Percentiles rank a stretch among this genome's conserved stretches.
Conservation (phyloP, 1,140 invertebrate genomes). For the Atta cephalotes region DNA sequence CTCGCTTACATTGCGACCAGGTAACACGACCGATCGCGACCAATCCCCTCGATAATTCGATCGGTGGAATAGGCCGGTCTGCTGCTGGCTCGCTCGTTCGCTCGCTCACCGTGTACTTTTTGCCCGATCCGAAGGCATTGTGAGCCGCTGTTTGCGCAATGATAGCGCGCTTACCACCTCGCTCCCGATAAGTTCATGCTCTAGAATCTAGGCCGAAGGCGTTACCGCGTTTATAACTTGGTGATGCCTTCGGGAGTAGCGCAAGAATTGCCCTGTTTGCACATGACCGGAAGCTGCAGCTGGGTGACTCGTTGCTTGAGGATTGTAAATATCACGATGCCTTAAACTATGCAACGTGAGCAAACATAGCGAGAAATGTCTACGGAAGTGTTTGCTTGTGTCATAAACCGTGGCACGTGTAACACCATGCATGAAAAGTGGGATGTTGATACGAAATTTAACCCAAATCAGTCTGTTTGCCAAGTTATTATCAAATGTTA, state of each 20-base stretch:
- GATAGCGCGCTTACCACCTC: conserved; percentile 76
- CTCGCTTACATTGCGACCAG: conserved; percentile 50
- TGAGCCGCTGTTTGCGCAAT: conserved; percentile 83
- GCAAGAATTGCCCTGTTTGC: conserved; percentile 45
- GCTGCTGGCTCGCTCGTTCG: conserved; percentile 61
- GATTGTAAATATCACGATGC: conserved; percentile 24
- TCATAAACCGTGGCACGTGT: background rate
- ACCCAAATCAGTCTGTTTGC: conserved; percentile 31
- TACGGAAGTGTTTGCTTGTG: conserved; percentile 28
- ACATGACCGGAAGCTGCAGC: conserved; percentile 40
- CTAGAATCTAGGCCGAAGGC: conserved; percentile 84
- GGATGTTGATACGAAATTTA: conserved; percentile 47
- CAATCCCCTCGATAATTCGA: conserved; percentile 74
- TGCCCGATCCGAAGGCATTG: conserved; percentile 78
- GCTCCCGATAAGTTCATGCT: conserved; percentile 85
- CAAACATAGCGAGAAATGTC: conserved; percentile 21
- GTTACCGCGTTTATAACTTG: conserved; percentile 81
- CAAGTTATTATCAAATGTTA: background rate
- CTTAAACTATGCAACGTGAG: background rate
- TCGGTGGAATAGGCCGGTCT: conserved; percentile 53
- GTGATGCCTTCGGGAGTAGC: conserved; percentile 71
- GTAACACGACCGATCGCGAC: conserved; percentile 55
- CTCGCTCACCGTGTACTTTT: conserved; percentile 74
- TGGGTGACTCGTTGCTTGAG: conserved; percentile 17
- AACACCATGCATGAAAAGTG: conserved; percentile 33